These are phyloP conservation scores for Dermatophagoides farinae DNA, from an alignment of 1,140 invertebrate genomes.

Conservation along the genomic window DNA sequence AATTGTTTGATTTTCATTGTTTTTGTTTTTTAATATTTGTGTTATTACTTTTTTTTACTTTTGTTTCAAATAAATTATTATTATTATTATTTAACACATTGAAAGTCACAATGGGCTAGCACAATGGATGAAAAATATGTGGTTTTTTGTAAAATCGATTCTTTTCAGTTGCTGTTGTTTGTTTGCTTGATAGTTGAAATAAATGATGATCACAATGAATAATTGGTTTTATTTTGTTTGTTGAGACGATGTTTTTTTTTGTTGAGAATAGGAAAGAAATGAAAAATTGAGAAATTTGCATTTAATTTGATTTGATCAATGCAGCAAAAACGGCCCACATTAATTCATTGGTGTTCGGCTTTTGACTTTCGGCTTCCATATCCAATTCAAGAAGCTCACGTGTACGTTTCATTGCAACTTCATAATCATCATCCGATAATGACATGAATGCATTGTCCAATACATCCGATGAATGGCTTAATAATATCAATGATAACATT, in stretches of 20 bases:
- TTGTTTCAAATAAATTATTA: too few relatives aligned
- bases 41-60: too few relatives aligned
- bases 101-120: too few relatives aligned
- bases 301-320: constrained; percentile 60
- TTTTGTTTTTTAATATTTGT: too few relatives aligned
- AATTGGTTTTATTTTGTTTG: background rate
- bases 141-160: too few relatives aligned
- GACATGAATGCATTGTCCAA: constrained; percentile 99
- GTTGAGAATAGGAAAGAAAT: too few relatives aligned
- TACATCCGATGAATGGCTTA: constrained; percentile 94
- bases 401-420: constrained; percentile 89
- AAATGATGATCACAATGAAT: background rate
- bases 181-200: too few relatives aligned
- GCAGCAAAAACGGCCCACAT: constrained; percentile 97
- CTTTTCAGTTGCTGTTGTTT: too few relatives aligned
- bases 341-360: constrained; percentile 59
- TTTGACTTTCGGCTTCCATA: constrained; percentile 69
- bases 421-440: constrained; percentile 93
- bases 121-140: too few relatives aligned
- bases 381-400: constrained; percentile 85
- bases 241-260: background rate
- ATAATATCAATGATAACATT: constrained; percentile 69
- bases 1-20: too few relatives aligned
- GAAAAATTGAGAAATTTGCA: background rate
- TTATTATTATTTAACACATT: too few relatives aligned